These are phyloP conservation scores for Acanthosepion lycidas DNA, from an alignment of 2,888 invertebrate species.

Conservation along the genomic window DNA sequence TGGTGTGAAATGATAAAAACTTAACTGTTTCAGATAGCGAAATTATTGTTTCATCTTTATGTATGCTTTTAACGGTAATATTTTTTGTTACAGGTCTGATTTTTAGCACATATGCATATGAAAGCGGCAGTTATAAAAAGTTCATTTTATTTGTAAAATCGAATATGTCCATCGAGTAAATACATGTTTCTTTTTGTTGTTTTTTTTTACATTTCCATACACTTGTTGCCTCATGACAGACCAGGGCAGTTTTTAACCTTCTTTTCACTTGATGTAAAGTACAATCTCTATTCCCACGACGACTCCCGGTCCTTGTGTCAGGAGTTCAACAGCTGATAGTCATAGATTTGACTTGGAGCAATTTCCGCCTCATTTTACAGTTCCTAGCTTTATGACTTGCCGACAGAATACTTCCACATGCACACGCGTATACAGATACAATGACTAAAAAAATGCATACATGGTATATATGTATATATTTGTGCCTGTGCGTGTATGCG, in stretches of 20 bases:
- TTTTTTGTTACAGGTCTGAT: too few species aligned
- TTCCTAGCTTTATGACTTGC: not conserved
- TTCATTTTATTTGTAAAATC: too few species aligned
- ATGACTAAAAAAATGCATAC: not conserved
- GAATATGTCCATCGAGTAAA: not conserved
- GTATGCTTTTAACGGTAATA: too few species aligned
- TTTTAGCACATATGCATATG: too few species aligned
- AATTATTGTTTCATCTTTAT: too few species aligned
- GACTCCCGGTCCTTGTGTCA: not conserved
- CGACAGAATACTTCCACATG: not conserved
- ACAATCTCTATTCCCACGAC: constrained; percentile 9
- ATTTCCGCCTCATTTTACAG: constrained; percentile 9
- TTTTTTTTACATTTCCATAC: not conserved
- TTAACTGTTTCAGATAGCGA: too few species aligned
- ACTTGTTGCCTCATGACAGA: not conserved
- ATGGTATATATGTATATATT: not conserved
- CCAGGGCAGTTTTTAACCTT: not conserved
- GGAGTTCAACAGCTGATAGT: constrained; percentile 20
- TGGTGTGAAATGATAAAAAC: too few species aligned
- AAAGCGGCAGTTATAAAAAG: too few species aligned
- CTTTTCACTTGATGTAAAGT: not conserved
- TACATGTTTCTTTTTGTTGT: not conserved
- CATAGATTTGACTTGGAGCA: not conserved
- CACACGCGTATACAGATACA: not conserved
- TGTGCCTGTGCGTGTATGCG: not conserved